A percentile compares a stretch with the other conserved stretches of the same genome.
These are phyloP conservation scores for Centruroides vittatus DNA, from an alignment of 1,140 invertebrate genomes.

Conservation along the genomic window DNA sequence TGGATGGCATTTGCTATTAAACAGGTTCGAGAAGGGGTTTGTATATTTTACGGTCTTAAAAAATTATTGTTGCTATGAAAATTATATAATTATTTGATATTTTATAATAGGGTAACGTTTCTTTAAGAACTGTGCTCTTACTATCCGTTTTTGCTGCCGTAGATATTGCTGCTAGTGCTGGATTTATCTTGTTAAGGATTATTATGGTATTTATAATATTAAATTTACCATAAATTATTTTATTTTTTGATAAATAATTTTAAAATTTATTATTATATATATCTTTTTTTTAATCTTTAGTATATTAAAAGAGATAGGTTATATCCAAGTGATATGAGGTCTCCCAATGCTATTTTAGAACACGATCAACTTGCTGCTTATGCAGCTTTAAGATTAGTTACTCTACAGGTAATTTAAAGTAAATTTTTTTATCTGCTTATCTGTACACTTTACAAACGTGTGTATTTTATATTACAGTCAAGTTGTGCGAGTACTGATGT, in stretches of 20 bases:
- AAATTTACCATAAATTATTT: conserved; percentile 1
- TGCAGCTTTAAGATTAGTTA: conserved; percentile 18
- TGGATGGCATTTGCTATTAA: conserved; percentile 16
- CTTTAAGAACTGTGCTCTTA: conserved; percentile 20
- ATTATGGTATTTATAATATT: conserved; percentile 18
- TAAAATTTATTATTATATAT: conserved; percentile 1
- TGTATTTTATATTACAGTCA: conserved; percentile 12
- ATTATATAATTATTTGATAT: not conserved
- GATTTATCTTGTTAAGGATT: conserved; percentile 21
- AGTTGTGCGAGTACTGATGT: conserved; percentile 21
- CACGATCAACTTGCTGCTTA: conserved; percentile 18
- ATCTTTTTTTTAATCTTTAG: conserved; percentile 10
- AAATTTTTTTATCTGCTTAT: too few relatives aligned
- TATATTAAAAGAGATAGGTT: conserved; percentile 17
- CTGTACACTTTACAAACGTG: too few relatives aligned
- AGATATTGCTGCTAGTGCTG: conserved; percentile 23
- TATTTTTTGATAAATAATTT: conserved; percentile 11
- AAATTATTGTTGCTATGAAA: not conserved
- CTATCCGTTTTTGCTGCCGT: conserved; percentile 22
- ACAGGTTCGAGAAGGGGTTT: conserved; percentile 10
- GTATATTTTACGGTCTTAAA: not conserved
- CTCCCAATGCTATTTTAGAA: conserved; percentile 7
- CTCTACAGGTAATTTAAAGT: conserved; percentile 16
- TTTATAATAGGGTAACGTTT: conserved; percentile 18
- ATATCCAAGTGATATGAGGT: conserved; percentile 17